phyloP scores from a whole-genome alignment of 2,888 invertebrate species.

The Cistogaster globosa region DNA sequence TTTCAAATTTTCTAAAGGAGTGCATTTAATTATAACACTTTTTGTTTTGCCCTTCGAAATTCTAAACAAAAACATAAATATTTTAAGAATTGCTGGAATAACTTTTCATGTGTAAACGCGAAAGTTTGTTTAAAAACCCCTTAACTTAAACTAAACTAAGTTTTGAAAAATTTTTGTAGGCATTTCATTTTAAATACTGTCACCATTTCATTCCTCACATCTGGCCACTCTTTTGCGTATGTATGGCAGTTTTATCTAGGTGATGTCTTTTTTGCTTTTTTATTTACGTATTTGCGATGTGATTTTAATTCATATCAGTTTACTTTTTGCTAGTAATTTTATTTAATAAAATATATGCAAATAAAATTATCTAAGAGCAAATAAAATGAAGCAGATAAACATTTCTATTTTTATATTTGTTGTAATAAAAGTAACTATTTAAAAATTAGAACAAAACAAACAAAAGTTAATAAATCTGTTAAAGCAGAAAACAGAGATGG shows the following conservation, averaged over 20 bases:
- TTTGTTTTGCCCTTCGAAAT: too few species aligned
- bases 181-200: too few species aligned
- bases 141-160: too few species aligned
- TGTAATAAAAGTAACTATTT: conserved; percentile 35
- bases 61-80: too few species aligned
- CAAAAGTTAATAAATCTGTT: background rate
- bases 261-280: conserved; percentile 32
- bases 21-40: too few species aligned
- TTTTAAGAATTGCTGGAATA: too few species aligned
- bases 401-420: background rate
- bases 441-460: conserved; percentile 41
- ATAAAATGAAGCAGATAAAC: conserved; percentile 48
- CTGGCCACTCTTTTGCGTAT: conserved; percentile 10
- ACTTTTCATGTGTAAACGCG: too few species aligned
- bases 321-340: background rate
- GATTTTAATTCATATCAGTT: conserved; percentile 26
- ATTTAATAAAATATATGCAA: conserved; percentile 59
- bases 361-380: conserved; percentile 56
- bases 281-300: conserved; percentile 21
- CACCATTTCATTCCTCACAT: too few species aligned
- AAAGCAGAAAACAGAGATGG: conserved; percentile 34
- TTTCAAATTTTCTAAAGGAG: too few species aligned
- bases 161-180: too few species aligned
- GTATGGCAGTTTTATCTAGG: background rate
- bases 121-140: too few species aligned